Base-by-base conservation (phyloP, 2,797 vertebrate genomes). In the Coregonus suidteri region DNA sequence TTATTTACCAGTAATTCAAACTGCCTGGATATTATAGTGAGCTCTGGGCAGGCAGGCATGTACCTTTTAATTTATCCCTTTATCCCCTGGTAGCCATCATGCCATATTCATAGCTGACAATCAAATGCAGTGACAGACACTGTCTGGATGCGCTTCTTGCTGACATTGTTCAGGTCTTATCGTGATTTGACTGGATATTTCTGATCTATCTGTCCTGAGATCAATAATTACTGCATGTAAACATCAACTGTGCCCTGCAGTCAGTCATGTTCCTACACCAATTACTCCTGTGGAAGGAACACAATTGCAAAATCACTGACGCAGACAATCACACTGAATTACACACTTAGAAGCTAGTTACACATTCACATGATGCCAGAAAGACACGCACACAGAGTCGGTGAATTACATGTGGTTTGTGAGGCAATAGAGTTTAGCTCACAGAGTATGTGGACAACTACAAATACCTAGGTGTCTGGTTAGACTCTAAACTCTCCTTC, bases 1-100 rank as follows among this genome's bases (percentile, higher is more conserved):
- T 79, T 31, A 75, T 51, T 14, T 13, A 25, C 47, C 73, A 80
- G 81, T 78, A 81, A 79, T 83, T 64, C 20, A 64, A 70, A 76
- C 71, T 73, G 74, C 70, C 41, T 75, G 37, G 51, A 62, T 56
- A 20, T 67, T 69, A 73, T 59, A 59, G 30, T 13, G 37, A 25
- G 41, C 15, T 35, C 54, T 54, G 64, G 25, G 73, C 13, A 73
- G 51, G 70, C 56, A n/a, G 41, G 30, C 11, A 25, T n/a, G 4
- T 47, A 66, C 35, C 47, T 20, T 47, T 56, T 56, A 56, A 18
- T n/a, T 3, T 62, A n/a, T 20, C 16, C 56, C n/a, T 62, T n/a
- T 25, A 7, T 62, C 1, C 6, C 2, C n/a, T 62, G 56, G 18
- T 62, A n/a, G n/a, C n/a, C 56, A n/a, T 6, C 56, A 59, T 59